Evolutionary conservation across 2,888 invertebrate species (phyloP).

Genomic region (Toxonevra muliebris): DNA sequence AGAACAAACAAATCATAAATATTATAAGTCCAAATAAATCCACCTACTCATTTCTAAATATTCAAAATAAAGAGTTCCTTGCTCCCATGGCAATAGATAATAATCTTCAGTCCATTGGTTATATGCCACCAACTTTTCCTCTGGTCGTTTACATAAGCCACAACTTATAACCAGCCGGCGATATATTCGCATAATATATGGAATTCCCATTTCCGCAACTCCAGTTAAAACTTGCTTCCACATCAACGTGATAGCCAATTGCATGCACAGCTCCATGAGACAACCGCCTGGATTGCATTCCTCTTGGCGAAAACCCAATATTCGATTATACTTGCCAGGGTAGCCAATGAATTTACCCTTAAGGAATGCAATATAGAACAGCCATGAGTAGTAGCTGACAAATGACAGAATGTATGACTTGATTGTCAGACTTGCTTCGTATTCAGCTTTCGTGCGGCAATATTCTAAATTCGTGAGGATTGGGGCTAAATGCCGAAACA

Average conservation of each 20-base stretch:
- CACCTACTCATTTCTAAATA: constrained; percentile 83
- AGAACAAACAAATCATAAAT: constrained; percentile 47
- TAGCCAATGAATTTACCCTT: constrained; percentile 81
- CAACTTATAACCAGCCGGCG: constrained; percentile 46
- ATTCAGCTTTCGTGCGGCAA: constrained; percentile 82
- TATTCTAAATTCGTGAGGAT: constrained; percentile 77
- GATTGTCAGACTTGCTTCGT: constrained; percentile 83
- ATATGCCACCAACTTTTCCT: constrained; percentile 49
- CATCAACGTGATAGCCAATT: constrained; percentile 84
- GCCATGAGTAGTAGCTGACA: constrained; percentile 86
- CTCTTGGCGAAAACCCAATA: constrained; percentile 75
- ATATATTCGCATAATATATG: constrained; percentile 67
- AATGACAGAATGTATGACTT: constrained; percentile 89
- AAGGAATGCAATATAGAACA: constrained; percentile 84
- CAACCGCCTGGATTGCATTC: constrained; percentile 87
- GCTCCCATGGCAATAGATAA: constrained; percentile 71
- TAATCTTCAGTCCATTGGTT: constrained; percentile 80
- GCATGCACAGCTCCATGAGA: constrained; percentile 84
- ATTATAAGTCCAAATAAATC: too few relatives aligned
- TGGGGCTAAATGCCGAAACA: constrained; percentile 73
- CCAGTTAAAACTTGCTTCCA: constrained; percentile 84
- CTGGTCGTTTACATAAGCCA: background rate
- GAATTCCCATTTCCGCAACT: constrained; percentile 78
- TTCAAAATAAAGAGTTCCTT: constrained; percentile 78
- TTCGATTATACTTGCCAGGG: constrained; percentile 77